Evolutionary conservation across 1,140 invertebrate genomes (phyloP), one percentile per base, ranked within the genome.

Genomic region (Bombus sylvicola): DNA sequence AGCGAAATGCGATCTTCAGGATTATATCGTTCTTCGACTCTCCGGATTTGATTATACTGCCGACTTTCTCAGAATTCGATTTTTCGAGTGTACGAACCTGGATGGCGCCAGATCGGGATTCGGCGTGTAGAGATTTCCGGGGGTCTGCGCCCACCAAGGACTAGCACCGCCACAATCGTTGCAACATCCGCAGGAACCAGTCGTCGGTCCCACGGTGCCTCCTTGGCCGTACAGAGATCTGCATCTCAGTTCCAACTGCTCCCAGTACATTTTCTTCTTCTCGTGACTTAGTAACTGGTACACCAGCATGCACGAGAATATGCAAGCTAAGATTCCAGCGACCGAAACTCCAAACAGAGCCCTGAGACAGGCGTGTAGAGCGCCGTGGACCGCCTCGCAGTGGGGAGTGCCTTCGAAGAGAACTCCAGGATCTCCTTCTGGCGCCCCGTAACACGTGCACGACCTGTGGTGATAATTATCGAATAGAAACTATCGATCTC

Each of bases 221-320:
- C 96, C 95, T 71, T 97, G 95, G 81, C 96, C 93, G 91, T 98
- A 98, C 76, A 98, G 92, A 4, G 97, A 97, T 80, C 98, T 95
- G 92, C 98, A 98, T 83, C 98, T 94, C 41, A 98, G 92, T 92
- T 98, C 98, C 93, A 98, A 92, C 94, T 98, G 98, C 92, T 98
- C 98, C 98, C 98, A 98, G 93, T 98, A 98, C 97, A 98, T 98
- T 94, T 98, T 98, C 95, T 98, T 98, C 83, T 97, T 97, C 94
- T 98, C 98, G 93, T 99, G 98, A 90, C 98, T 98, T 31, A 98
- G 94, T 37, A 99, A 95, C 92, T 98, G 98, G 92, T 98, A 98
- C 2, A 98, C 97, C 22, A 98, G 96, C 98, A 98, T 98, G 92
- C 98, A 98, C 47, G 98, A 98, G 94, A 98, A 98, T 87, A 98